Evolutionary conservation across 2,888 invertebrate species (phyloP).

Genomic region (Cryptocheilus praepositus): DNA sequence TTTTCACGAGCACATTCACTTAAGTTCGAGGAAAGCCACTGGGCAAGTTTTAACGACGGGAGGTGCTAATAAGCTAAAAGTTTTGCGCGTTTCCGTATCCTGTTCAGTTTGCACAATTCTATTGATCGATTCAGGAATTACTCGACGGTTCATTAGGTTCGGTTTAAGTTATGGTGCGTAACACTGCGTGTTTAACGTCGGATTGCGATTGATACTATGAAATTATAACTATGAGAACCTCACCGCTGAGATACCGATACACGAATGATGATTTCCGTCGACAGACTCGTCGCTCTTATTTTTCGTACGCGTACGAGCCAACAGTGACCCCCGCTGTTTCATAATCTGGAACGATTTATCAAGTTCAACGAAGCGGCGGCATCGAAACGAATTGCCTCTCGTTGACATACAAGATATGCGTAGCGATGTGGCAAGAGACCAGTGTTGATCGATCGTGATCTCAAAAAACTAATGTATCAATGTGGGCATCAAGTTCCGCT

Average conservation of each 20-base stretch:
- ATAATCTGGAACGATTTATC: constrained; percentile 46
- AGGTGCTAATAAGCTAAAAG: constrained; percentile 45
- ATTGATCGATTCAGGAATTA: neutral
- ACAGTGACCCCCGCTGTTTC: constrained; percentile 40
- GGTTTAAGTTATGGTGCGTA: too few relatives aligned
- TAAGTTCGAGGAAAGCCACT: constrained; percentile 40
- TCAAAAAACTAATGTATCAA: constrained; percentile 16
- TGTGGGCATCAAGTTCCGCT: neutral
- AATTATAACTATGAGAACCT: too few relatives aligned
- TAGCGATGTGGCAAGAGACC: constrained; percentile 20
- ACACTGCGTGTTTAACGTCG: too few relatives aligned
- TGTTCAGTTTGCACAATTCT: constrained; percentile 17
- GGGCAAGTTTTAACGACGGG: constrained; percentile 52
- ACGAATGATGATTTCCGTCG: neutral
- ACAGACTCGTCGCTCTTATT: constrained; percentile 1
- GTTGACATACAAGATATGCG: constrained; percentile 32
- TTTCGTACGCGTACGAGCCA: constrained; percentile 10
- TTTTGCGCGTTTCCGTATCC: constrained; percentile 39
- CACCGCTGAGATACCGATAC: too few relatives aligned
- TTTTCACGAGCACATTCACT: constrained; percentile 42
- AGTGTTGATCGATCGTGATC: constrained; percentile 38
- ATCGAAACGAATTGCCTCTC: constrained; percentile 40
- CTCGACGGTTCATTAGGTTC: neutral
- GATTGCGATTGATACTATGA: too few relatives aligned
- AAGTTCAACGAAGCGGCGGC: constrained; percentile 39